These are phyloP conservation scores for Stichopus chloronotus DNA, from an alignment of 35 echinoderm and acorn worm genomes.

Conservation along the genomic window DNA sequence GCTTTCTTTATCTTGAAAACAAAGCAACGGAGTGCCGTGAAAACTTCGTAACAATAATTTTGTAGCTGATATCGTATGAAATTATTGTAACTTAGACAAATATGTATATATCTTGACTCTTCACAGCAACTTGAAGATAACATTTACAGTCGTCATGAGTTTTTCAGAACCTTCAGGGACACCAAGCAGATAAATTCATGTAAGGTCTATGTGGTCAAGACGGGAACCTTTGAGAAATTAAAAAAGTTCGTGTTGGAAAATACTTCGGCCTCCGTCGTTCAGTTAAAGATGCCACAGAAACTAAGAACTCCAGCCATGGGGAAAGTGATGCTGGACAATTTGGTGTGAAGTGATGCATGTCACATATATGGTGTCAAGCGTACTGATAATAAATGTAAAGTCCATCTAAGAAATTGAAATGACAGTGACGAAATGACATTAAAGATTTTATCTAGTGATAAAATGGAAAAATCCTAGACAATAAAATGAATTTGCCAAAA, in stretches of 20 bases:
- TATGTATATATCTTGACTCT: background rate
- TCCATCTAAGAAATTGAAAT: no score
- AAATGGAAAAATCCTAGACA: no score
- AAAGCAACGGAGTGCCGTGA: no score
- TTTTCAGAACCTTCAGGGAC: constrained; percentile 36
- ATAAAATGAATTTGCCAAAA: no score
- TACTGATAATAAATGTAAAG: no score
- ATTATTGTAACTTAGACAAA: no score
- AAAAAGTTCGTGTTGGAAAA: constrained; percentile 58
- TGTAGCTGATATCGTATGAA: no score
- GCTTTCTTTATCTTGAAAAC: no score
- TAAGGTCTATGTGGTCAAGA: constrained; percentile 54
- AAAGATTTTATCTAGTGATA: no score
- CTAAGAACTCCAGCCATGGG: constrained; percentile 15
- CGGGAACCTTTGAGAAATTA: constrained; percentile 61
- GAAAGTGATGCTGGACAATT: background rate
- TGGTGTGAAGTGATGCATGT: background rate
- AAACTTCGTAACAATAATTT: no score
- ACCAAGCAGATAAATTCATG: background rate
- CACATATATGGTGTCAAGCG: no score
- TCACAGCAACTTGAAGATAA: constrained; percentile 36
- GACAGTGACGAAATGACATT: no score
- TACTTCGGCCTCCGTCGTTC: constrained; percentile 50
- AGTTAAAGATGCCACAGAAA: constrained; percentile 67
- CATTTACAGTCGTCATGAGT: constrained; percentile 29